Conservation (phyloP, 2,797 vertebrate genomes). For the Vultur gryphus region DNA sequence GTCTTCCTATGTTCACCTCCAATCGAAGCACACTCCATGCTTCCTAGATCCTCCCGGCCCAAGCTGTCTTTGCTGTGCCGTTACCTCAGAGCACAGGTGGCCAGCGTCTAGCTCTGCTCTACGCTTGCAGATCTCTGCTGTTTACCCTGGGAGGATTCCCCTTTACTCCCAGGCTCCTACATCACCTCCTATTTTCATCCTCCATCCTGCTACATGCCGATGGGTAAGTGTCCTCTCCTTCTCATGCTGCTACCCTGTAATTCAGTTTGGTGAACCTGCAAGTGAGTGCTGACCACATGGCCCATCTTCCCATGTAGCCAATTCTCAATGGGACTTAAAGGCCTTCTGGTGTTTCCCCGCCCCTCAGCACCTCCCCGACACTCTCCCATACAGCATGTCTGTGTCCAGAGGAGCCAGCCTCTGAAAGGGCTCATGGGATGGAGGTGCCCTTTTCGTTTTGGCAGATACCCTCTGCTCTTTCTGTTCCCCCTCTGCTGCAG, state of each 20-base stretch:
- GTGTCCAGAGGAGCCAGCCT: neutral
- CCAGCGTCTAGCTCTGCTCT: neutral
- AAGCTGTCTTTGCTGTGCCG: neutral
- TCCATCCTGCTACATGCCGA: neutral
- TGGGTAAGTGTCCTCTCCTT: neutral
- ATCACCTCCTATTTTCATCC: neutral
- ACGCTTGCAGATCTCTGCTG: neutral
- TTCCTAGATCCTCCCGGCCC: neutral
- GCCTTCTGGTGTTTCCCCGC: neutral
- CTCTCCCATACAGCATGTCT: neutral
- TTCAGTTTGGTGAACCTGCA: neutral
- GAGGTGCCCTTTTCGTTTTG: neutral
- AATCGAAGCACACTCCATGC: neutral
- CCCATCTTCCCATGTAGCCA: neutral
- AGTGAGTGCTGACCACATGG: neutral
- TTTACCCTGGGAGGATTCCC: neutral
- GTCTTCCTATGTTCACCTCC: neutral
- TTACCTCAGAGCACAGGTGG: neutral
- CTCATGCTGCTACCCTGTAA: accelerated
- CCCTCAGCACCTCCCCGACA: neutral
- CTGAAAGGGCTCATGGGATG: neutral
- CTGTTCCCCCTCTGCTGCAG: neutral
- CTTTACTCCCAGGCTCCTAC: neutral
- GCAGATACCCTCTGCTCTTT: neutral
- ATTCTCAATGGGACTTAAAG: neutral